Base-by-base conservation (phyloP, 2,113 vertebrate species). In the Cinclus cinclus region DNA sequence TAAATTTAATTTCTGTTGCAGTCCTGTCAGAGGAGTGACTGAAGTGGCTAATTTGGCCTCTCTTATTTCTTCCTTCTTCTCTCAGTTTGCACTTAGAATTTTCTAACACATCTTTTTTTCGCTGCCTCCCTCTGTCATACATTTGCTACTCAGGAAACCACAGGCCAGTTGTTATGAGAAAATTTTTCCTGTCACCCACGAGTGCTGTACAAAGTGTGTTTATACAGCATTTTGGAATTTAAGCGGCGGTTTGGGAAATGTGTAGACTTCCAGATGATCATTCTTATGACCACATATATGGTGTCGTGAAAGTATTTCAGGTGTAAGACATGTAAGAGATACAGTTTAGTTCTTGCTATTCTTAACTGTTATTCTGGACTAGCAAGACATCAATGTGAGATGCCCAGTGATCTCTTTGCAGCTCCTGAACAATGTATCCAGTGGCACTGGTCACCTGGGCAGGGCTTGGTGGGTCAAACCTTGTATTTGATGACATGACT, bases 71-170 rank as follows among this genome's bases (percentile, higher is more conserved):
- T 92, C 14, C 7, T 75, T 79, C 22, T 24, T 13, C 28, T 55
- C 25, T 25, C 21, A 28, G 5, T 85, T 76, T 64, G 24, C 10
- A 10, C 23, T 75, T 35, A 50, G 58, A 2, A 10, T 91, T 91
- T 94, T 68, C 64, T 78, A 91, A 52, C 17, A 20, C 74, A 33
- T 88, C 25, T 77, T 33, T 88, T 77, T 35, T 37, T 59, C 7
- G 9, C 41, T 79, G 21, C 55, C 77, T 75, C 53, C 53, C 77
- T 85, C 87, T 89, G 81, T 56, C 69, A 71, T 8, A 56, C 17
- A 13, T 89, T 92, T 78, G 15, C 50, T 80, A 63, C 65, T 89
- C 58, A 73, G 89, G 89, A 96, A 95, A 92, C 67, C 87, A 65
- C 62, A 69, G 25, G 44, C 41, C 75, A 6, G 2, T 39, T 92